Percentiles rank a stretch among this genome's conserved stretches.
Evolutionary conservation across 2,113 vertebrate genomes (phyloP).

Genomic region (Siniperca knerii): DNA sequence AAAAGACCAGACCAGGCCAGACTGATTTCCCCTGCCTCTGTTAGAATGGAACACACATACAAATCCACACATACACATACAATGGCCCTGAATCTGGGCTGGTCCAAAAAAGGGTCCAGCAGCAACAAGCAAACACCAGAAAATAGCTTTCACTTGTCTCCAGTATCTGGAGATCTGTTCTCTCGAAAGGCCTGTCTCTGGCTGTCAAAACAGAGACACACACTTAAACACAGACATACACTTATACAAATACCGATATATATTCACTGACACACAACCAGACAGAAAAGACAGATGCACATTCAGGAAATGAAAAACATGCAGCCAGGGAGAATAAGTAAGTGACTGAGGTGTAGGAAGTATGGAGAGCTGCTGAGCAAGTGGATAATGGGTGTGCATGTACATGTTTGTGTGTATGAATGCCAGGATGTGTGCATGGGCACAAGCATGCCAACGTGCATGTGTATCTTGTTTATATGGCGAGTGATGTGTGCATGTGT

Average conservation of each 20-base stretch:
- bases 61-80: constrained; percentile 35
- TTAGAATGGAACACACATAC: constrained; percentile 33
- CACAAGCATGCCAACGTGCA: constrained; percentile 15
- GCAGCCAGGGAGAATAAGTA: constrained; percentile 51
- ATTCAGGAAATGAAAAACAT: constrained; percentile 71
- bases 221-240: constrained; percentile 15
- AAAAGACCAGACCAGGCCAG: constrained; percentile 79
- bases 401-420: constrained; percentile 5
- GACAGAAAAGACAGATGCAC: constrained; percentile 42
- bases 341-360: constrained; percentile 22
- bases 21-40: constrained; percentile 81
- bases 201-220: constrained; percentile 60
- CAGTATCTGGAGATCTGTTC: constrained; percentile 75
- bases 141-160: constrained; percentile 74
- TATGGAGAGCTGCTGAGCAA: constrained; percentile 36
- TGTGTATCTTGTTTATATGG: constrained; percentile 29
- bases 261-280: constrained; percentile 35
- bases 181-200: constrained; percentile 57
- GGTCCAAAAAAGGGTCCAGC: constrained; percentile 69
- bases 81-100: constrained; percentile 49
- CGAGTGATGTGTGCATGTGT: constrained; percentile 36
- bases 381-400: constrained; percentile 30
- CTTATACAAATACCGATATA: constrained; percentile 21
- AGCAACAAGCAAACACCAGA: constrained; percentile 70
- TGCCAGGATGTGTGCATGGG: constrained; percentile 14